These are phyloP conservation scores for cat (Felis catus) DNA, from an alignment of 2,113 vertebrate species.

Conservation along the genomic window DNA sequence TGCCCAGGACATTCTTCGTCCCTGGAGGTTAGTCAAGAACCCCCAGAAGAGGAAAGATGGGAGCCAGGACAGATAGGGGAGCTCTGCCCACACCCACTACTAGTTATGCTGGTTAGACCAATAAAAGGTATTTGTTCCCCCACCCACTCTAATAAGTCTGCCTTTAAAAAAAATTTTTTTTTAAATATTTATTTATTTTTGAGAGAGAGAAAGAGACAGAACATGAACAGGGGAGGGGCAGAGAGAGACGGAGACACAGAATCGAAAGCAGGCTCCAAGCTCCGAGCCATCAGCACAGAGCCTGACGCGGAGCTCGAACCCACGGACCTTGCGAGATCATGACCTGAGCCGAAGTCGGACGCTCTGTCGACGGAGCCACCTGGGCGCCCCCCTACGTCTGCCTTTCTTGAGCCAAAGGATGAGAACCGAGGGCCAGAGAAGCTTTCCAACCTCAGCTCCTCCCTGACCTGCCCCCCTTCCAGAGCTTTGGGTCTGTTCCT, in stretches of 20 bases:
- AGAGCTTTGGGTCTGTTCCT: neutral
- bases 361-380: no score
- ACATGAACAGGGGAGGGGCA: no score
- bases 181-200: no score
- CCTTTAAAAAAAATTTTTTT: neutral
- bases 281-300: no score
- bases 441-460: neutral
- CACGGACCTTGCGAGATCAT: no score
- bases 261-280: no score
- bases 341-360: no score
- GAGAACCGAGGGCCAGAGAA: neutral
- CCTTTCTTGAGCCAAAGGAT: neutral
- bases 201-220: no score
- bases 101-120: neutral
- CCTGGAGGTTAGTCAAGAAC: neutral
- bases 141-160: neutral
- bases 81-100: neutral
- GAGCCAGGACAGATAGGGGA: neutral
- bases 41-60: neutral
- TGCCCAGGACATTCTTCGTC: neutral
- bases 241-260: no score
- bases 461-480: neutral
- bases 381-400: no score
- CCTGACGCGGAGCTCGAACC: no score
- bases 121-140: slow-evolving; percentile 48